Base-by-base conservation (phyloP, 2,797 vertebrate species). In the Acipenser transmontanus region DNA sequence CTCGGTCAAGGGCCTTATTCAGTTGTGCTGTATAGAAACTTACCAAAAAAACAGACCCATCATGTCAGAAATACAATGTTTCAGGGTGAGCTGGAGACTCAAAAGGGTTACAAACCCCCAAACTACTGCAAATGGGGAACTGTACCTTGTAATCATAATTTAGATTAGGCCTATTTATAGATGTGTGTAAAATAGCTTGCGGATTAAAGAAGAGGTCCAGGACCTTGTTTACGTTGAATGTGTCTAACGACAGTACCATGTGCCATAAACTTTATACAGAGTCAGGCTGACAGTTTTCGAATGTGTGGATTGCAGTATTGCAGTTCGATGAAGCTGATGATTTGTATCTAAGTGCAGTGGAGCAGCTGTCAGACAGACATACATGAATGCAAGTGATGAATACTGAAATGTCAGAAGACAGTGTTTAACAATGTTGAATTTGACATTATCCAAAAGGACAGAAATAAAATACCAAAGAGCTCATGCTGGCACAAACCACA, bases 321-420 rank as follows among this genome's bases (percentile, higher is more conserved):
- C 77, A 77, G 74, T 76, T 71, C 62, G 56, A 59, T 63, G 72
- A 75, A 75, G 74, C 75, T 72, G 76, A 70, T 78, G 73, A 71
- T 82, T 78, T 78, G 73, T 73, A 76, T 69, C 56, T 59, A 72
- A 66, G 72, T 71, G 74, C 70, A 69, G 74, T 65, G 63, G 64
- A 81, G 56, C 80, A 83, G 80, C 83, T 87, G 82, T 75, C 70
- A 66, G 76, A 75, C 87, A 84, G 81, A 84, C 80, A 82, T 84
- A 80, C 74, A 86, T 84, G 75, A 81, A 88, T 73, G 79, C 80
- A 84, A 82, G 81, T 73, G 72, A 77, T 82, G 85, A 88, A 89
- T 84, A 87, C 70, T 80, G 78, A 77, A 70, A 59, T 86, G 89
- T 91, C 91, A 93, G 83, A 84, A 77, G 84, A 85, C 87, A 86